Evolutionary conservation across 2,888 invertebrate species (phyloP), one percentile per base, ranked within the genome.

Genomic region (Agapetus fuscipes): DNA sequence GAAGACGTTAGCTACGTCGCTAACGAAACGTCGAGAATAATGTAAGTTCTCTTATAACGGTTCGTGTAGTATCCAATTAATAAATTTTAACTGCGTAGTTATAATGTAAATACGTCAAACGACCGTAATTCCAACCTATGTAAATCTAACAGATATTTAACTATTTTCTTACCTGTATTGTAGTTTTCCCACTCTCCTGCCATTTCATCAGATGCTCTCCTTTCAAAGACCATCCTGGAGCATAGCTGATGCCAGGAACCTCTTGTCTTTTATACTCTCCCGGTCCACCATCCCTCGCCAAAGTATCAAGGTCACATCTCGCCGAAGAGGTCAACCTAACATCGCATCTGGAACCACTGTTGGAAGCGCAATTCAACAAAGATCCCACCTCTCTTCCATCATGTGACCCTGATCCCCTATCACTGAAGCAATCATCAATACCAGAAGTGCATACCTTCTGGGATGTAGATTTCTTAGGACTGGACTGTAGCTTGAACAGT

Each of bases 201-300:
- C 74, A 74, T 60, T 74, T 74, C 62, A 73, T 72, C 41, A 74
- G 71, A 53, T 74, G 74, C 53, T 74, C 72, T 25, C 73, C 72
- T 53, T 74, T 74, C 49, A 74, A 60, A 37, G 74, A 73, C 74
- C 74, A 74, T 41, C 74, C 74, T 20, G 74, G 74, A 41, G 74
- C 74, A 54, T 74, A 74, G 59, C 74, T 74, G 59, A 73, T 74
- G 12, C 74, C 71, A 44, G 57, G 56, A 16, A 56, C 60, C 41
- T 58, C 59, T 13, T 46, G 34, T 10, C 38, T 34, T n/a, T 35
- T 37, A 15, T 30, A 28, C 30, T 11, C 13, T 3, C 11, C 38
- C 9, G 26, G 15, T 15, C 15, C 28, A 28, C 5, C 13, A n/a
- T n/a, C 5, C n/a, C 13, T 12, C 4, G 6, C 9, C 20, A 20